Conservation (phyloP, 2,888 invertebrate genomes). For the Philonicus albiceps region DNA sequence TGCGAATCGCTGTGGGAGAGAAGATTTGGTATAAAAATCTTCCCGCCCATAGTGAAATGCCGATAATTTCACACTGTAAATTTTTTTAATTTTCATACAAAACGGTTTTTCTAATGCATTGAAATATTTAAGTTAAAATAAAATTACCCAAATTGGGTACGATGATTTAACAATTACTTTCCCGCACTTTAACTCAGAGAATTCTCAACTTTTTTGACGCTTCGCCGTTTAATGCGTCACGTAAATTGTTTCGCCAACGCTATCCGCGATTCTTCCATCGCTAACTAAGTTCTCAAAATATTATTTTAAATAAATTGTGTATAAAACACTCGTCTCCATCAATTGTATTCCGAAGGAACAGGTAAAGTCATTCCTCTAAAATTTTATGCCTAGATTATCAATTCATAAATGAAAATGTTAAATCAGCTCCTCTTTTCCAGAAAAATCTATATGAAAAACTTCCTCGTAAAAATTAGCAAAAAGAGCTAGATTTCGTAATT, state of each 20-base stretch:
- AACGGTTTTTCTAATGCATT: constrained; percentile 23
- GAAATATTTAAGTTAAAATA: constrained; percentile 19
- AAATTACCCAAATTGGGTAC: constrained; percentile 31
- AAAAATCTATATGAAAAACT: too few species aligned
- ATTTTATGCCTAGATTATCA: too few species aligned
- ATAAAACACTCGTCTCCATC: too few species aligned
- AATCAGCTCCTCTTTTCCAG: too few species aligned
- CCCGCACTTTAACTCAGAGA: neutral
- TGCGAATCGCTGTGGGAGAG: neutral
- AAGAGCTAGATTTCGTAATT: too few species aligned
- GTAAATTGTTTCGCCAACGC: constrained; percentile 6
- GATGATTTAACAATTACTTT: neutral
- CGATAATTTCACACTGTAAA: constrained; percentile 22
- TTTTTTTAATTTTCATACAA: constrained; percentile 29
- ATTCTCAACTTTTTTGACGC: neutral
- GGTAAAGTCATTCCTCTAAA: too few species aligned
- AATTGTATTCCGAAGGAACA: too few species aligned
- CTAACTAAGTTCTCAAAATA: neutral
- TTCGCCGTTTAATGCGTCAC: neutral
- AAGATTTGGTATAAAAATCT: constrained; percentile 17
- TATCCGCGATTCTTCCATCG: neutral
- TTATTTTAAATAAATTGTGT: neutral
- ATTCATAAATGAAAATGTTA: too few species aligned
- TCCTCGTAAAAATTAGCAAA: too few species aligned
- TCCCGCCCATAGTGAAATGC: constrained; percentile 28